A percentile compares a stretch with the other conserved stretches of the same genome.
These are phyloP conservation scores for Bujurquina vittata DNA, from an alignment of 2,113 vertebrate genomes.

Conservation along the genomic window DNA sequence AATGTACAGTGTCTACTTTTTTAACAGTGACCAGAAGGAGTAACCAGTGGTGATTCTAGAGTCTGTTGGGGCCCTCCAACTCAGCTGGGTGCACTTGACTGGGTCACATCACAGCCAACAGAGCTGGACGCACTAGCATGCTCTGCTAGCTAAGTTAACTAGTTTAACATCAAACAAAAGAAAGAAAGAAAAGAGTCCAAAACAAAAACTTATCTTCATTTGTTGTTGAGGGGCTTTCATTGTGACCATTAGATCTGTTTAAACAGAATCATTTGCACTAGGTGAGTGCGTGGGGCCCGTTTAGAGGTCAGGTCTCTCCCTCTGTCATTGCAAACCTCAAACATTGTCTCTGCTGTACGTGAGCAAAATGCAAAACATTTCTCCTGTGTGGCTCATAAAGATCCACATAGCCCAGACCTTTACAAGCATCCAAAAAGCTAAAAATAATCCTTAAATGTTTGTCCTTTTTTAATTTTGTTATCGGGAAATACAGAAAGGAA, in stretches of 20 bases:
- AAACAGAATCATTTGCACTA: no score
- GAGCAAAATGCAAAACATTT: background rate
- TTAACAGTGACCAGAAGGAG: no score
- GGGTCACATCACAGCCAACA: background rate
- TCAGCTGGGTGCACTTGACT: background rate
- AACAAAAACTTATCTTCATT: no score
- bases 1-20: background rate
- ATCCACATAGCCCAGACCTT: background rate
- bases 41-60: background rate
- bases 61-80: background rate
- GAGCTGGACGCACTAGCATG: background rate
- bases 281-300: no score
- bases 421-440: background rate
- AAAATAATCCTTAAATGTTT: background rate
- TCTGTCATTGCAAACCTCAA: no score
- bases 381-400: background rate
- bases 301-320: no score
- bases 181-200: no score
- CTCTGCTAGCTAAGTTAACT: background rate
- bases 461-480: background rate
- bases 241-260: no score
- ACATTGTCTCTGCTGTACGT: background rate
- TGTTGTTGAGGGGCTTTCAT: no score
- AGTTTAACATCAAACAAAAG: background rate
- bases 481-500: slow-evolving; percentile 89